Conservation (phyloP, 2,888 invertebrate genomes). For the Trachelus iudaicus region DNA sequence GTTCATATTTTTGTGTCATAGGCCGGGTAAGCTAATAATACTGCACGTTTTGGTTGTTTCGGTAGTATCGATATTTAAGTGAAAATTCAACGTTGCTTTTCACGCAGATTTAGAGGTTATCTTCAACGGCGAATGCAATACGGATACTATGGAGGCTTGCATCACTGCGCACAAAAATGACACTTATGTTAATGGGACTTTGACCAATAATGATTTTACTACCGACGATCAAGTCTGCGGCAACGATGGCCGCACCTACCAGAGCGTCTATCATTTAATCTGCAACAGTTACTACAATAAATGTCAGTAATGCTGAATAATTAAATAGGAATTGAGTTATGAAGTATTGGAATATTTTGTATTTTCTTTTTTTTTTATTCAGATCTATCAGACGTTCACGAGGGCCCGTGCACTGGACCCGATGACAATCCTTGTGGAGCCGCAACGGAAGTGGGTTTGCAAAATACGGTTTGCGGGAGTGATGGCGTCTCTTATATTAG, state of each 20-base stretch:
- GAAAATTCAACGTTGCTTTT: too few relatives aligned
- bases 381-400: slow-evolving; percentile 38
- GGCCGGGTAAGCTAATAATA: slow-evolving; percentile 30
- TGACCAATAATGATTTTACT: slow-evolving; percentile 24
- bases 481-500: slow-evolving; percentile 45
- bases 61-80: too few relatives aligned
- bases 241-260: slow-evolving; percentile 48
- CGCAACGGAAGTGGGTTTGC: slow-evolving; percentile 19
- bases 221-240: slow-evolving; percentile 44
- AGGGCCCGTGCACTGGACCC: slow-evolving; percentile 39
- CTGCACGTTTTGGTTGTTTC: neutral
- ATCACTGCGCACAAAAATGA: slow-evolving; percentile 16
- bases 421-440: slow-evolving; percentile 42
- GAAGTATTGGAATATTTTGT: too few relatives aligned
- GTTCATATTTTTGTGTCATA: slow-evolving; percentile 46
- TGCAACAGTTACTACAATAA: slow-evolving; percentile 44
- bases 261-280: slow-evolving; percentile 43
- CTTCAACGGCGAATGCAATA: slow-evolving; percentile 20
- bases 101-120: slow-evolving; percentile 18
- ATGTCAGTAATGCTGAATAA: slow-evolving; percentile 34
- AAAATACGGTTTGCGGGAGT: slow-evolving; percentile 47
- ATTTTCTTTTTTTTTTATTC: slow-evolving; percentile 12
- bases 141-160: slow-evolving; percentile 18
- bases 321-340: neutral
- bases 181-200: slow-evolving; percentile 15